Conservation (phyloP, 1,140 invertebrate genomes). For the Rhopalosiphum padi region DNA sequence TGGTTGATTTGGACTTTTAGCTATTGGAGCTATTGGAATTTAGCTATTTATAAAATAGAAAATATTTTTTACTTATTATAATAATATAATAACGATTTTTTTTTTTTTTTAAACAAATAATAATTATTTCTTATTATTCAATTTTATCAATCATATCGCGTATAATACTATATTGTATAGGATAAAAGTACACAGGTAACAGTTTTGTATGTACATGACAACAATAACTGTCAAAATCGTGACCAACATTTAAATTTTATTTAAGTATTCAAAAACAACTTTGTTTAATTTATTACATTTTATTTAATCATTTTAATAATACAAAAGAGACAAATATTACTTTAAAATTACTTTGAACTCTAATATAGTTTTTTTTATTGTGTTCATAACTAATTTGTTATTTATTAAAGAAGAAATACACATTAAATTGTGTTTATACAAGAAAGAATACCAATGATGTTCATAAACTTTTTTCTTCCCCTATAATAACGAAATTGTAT, state of each 20-base stretch:
- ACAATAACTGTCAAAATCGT: neutral
- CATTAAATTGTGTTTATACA: constrained; percentile 30
- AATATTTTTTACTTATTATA: no score
- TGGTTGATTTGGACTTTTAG: no score
- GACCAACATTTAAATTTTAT: neutral
- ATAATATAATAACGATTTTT: no score
- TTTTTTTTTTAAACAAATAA: neutral
- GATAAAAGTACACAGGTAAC: neutral
- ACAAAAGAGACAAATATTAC: neutral
- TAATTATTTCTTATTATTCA: neutral
- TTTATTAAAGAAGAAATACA: constrained; percentile 48
- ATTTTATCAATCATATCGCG: neutral
- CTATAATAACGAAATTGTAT: neutral
- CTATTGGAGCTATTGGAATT: no score
- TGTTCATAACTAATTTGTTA: constrained; percentile 18
- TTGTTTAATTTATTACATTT: constrained; percentile 35
- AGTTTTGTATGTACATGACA: neutral
- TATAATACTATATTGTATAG: neutral
- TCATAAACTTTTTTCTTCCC: neutral
- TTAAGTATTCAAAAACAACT: neutral
- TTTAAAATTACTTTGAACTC: neutral
- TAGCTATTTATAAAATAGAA: no score
- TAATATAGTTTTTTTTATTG: neutral
- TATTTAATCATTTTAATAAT: neutral
- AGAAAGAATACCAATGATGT: constrained; percentile 3